Evolutionary conservation across 2,113 vertebrate genomes (phyloP), one percentile per base, ranked within the genome.

Genomic region (Perognathus longimembris): DNA sequence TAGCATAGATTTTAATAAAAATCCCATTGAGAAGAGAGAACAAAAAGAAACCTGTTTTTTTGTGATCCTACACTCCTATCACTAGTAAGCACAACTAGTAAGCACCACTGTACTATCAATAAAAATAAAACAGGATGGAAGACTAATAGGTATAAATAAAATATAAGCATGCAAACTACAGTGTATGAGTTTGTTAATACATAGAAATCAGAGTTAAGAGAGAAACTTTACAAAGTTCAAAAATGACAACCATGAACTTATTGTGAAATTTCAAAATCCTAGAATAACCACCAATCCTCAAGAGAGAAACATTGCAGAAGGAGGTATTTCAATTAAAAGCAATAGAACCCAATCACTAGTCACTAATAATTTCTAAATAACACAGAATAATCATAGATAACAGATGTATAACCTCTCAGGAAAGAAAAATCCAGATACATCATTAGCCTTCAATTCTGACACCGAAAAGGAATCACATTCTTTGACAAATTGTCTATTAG

Each of bases 191-290:
- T 22, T 85, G 75, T 89, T 71, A 75, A 89, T 24, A 30, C 15
- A 45, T 24, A 89, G 93, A 89, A 32, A 11, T 30, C 80, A 76
- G 15, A 80, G 38, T 28, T 87, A 15, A 42, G 17, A 42, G 24
- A n/a, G 12, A 18, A 30, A 14, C 14, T 1, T 30, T 12, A 50
- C 32, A 79, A 85, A 57, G 1, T 18, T 76, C 6, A 38, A 30
- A 93, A 93, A 91, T 57, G 14, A 81, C 36, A 69, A 73, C 50
- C 10, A 42, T 61, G 24, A 94, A 93, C 12, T 87, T 21, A 71
- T 54, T 85, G 73, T 77, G 34, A 92, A 64, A 32, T 28, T 85
- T 69, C 34, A 85, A 69, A 92, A 85, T 82, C 59, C 14, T 79
- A 30, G 59, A 38, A 69, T 71, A 77, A 78, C 32, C 5, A 78